Percentiles rank a stretch among this genome's conserved stretches.
Evolutionary conservation across 2,113 vertebrate species (phyloP).

Genomic region (Trematomus loennbergii): DNA sequence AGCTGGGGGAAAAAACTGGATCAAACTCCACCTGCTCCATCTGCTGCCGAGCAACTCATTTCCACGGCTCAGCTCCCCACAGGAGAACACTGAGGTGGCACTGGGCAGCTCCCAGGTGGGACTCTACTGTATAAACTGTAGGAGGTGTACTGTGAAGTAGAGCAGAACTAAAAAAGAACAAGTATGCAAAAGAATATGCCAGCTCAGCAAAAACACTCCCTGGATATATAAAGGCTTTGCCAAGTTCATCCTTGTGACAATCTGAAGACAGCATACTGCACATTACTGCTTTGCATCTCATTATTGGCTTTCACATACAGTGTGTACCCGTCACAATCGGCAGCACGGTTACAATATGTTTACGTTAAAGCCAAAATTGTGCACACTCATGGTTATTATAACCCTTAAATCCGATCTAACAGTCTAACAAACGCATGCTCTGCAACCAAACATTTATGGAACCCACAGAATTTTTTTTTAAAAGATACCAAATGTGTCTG

Average conservation of each 20-base stretch:
- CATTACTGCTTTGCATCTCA: conserved; percentile 60
- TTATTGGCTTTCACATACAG: conserved; percentile 52
- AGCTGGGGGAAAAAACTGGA: conserved; percentile 16
- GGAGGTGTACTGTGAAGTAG: conserved; percentile 28
- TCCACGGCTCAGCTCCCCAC: neutral
- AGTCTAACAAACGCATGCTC: neutral
- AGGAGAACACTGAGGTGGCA: neutral
- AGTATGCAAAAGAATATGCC: conserved; percentile 60
- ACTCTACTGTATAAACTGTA: conserved; percentile 8
- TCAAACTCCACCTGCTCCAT: conserved; percentile 6
- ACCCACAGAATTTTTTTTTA: neutral
- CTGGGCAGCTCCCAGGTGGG: conserved; percentile 25
- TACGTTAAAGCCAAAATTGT: neutral
- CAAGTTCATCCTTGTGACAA: conserved; percentile 63
- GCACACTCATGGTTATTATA: conserved; percentile 4
- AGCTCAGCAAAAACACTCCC: conserved; percentile 66
- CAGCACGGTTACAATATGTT: conserved; percentile 14
- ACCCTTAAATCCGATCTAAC: conserved; percentile 5
- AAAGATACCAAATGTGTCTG: neutral
- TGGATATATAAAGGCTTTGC: conserved; percentile 55
- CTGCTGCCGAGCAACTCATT: conserved; percentile 38
- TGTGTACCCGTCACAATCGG: conserved; percentile 29
- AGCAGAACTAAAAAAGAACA: conserved; percentile 44
- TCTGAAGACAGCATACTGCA: conserved; percentile 53
- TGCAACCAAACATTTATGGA: neutral